These are phyloP conservation scores for Cossypha polioptera DNA, from an alignment of 2,797 vertebrate genomes.

Conservation along the genomic window DNA sequence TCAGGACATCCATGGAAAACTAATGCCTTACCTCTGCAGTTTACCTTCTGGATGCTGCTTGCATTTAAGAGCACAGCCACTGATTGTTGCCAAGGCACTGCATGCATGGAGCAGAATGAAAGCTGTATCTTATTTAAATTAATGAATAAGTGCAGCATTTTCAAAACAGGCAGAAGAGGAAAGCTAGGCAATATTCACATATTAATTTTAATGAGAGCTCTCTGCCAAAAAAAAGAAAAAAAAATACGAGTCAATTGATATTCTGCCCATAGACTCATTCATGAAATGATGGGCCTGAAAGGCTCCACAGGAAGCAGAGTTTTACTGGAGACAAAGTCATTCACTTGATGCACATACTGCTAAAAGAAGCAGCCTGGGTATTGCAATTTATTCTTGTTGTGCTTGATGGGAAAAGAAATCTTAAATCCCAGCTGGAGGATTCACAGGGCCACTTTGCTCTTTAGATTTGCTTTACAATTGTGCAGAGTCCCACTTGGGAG, in stretches of 20 bases:
- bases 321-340: slow-evolving; percentile 14
- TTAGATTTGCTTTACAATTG: slow-evolving; percentile 10
- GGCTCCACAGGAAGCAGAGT: background rate
- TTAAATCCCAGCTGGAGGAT: slow-evolving; percentile 24
- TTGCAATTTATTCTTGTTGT: slow-evolving; percentile 38
- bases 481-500: background rate
- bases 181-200: background rate
- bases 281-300: slow-evolving; percentile 27
- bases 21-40: background rate
- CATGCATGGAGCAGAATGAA: background rate
- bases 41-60: background rate
- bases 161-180: background rate
- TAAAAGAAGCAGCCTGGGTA: slow-evolving; percentile 10
- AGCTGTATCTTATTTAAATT: slow-evolving; percentile 36
- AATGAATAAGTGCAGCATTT: slow-evolving; percentile 3
- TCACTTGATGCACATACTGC: background rate
- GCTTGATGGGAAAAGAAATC: background rate
- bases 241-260: background rate
- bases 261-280: slow-evolving; percentile 38
- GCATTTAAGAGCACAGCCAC: background rate
- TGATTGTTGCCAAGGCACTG: background rate
- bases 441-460: slow-evolving; percentile 5
- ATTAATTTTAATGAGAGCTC: slow-evolving; percentile 31
- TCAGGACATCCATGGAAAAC: background rate
- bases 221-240: background rate